Base-by-base conservation (phyloP, 2,888 invertebrate species). In the Helobdella robusta region DNA sequence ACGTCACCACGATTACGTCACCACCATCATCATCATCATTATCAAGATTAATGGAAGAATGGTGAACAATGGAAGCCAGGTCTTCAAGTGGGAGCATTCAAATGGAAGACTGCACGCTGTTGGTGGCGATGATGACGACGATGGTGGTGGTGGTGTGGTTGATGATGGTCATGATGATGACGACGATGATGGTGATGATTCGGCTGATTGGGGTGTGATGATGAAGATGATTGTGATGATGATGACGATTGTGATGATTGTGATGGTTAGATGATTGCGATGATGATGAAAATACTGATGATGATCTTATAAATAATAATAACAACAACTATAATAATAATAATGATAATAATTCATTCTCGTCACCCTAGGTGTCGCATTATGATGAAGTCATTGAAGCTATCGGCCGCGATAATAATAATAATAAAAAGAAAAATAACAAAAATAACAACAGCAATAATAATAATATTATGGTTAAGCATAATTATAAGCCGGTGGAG, bases 401-500 rank as follows among this genome's bases (percentile, higher is more conserved):
- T n/a, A n/a, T n/a, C n/a, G n/a, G n/a, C n/a, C n/a, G n/a, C n/a
- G 44, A 40, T 40, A 15, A 11, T 15, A 11, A 23, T 28, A 54
- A 25, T 54, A 54, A 54, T 25, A 30, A 23, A n/a, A 54, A 54
- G 28, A 54, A 54, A n/a, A 54, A 18, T n/a, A 54, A 6, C 32
- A 54, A 54, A n/a, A 54, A 25, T n/a, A 30, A 54, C 6, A 5
- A 25, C 25, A 25, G n/a, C 25, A 18, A 18, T 50, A 18, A 18
- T 50, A 18, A 18, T 18, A 50, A 18, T 50, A 50, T 6, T 8
- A 50, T 6, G 5, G n/a, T 6, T 54, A n/a, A 25, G 15, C 11
- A n/a, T 54, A n/a, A 32, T 54, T 54, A 54, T 54, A 25, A 20
- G 11, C 32, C 28, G 0, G 84, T 85, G 30, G 93, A 93, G 2